Conservation (phyloP, 2,797 vertebrate genomes). For the Vipera latastei region DNA sequence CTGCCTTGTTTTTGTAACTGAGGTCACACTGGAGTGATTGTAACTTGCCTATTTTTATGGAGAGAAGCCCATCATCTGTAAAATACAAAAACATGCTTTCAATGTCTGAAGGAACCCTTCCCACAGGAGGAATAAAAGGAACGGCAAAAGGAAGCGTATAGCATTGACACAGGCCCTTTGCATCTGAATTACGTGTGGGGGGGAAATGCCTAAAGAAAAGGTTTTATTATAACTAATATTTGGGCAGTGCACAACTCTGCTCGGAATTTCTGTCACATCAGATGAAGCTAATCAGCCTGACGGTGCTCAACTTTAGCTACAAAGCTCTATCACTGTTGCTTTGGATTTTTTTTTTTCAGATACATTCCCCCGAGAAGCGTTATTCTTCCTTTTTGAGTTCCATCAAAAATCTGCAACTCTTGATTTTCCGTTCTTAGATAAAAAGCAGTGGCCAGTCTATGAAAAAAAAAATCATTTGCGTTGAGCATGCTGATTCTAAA, state of each 20-base stretch:
- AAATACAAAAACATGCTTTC: slow-evolving; percentile 2
- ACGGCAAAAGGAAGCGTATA: neutral
- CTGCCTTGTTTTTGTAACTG: neutral
- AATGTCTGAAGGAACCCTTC: slow-evolving; percentile 1
- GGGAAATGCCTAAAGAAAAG: neutral
- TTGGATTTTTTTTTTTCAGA: neutral
- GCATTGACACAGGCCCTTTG: neutral
- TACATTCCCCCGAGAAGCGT: neutral
- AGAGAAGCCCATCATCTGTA: neutral
- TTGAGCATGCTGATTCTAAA: neutral
- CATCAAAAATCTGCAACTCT: neutral
- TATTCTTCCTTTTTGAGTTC: neutral
- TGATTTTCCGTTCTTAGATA: neutral
- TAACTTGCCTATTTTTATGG: neutral
- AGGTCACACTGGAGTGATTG: neutral
- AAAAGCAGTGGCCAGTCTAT: neutral
- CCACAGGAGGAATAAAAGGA: neutral
- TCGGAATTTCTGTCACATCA: neutral
- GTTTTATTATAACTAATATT: slow-evolving; percentile 17
- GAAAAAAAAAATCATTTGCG: neutral
- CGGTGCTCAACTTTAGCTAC: neutral
- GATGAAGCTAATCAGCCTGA: neutral
- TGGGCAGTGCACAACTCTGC: neutral
- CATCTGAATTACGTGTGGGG: neutral
- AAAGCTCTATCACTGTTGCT: neutral